phyloP scores from a whole-genome alignment of 2,888 invertebrate species.

The Drosophila subquinaria region DNA sequence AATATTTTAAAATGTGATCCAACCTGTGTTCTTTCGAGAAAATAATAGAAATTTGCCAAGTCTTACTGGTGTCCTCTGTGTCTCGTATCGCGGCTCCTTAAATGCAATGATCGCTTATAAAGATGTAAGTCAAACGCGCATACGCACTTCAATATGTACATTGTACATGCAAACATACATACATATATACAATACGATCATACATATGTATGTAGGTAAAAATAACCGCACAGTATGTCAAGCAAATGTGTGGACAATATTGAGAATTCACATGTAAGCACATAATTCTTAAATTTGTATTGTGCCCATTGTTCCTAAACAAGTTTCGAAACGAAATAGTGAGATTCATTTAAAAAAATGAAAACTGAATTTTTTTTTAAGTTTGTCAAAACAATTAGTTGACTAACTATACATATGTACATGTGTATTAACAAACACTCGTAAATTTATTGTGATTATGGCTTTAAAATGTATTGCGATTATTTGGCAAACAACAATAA shows the following conservation, averaged over 20 bases:
- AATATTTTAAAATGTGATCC: conserved; percentile 49
- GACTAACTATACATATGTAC: not conserved
- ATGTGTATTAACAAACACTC: conserved; percentile 3
- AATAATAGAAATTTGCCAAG: conserved; percentile 10
- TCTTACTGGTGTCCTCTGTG: not conserved
- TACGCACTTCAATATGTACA: conserved; percentile 5
- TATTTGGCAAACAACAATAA: conserved; percentile 33
- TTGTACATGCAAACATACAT: not conserved
- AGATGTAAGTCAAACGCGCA: conserved; percentile 68
- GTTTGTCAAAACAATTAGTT: not conserved
- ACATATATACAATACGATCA: not conserved
- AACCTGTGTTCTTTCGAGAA: conserved; percentile 4
- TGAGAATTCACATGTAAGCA: too few relatives aligned
- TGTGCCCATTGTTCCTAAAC: too few relatives aligned
- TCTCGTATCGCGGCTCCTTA: not conserved
- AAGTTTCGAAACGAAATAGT: too few relatives aligned
- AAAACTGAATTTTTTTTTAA: not conserved
- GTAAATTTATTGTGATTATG: conserved; percentile 11
- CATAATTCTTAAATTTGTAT: too few relatives aligned
- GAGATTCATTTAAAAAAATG: too few relatives aligned
- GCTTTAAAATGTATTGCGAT: conserved; percentile 10
- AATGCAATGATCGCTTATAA: conserved; percentile 42
- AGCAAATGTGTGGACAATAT: not conserved
- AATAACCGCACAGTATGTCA: not conserved
- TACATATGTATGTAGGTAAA: not conserved